phyloP scores from a whole-genome alignment of 2,797 vertebrate genomes.

The Paedocypris micromegethes region DNA sequence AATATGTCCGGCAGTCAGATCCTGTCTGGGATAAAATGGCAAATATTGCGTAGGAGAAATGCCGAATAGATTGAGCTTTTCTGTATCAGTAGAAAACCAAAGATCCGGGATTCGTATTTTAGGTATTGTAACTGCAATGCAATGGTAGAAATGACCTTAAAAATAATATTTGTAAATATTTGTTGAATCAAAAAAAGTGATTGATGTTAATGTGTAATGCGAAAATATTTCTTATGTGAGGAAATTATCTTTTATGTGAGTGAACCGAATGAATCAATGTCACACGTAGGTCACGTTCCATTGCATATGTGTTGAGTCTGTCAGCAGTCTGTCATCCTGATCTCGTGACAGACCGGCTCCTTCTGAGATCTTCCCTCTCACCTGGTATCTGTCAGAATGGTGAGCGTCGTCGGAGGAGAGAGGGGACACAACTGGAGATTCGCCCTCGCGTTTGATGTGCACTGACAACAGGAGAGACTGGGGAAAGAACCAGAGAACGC shows the following conservation, averaged over 20 bases:
- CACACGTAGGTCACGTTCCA: background rate
- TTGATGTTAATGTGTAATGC: too few relatives aligned
- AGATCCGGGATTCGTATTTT: too few relatives aligned
- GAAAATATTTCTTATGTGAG: too few relatives aligned
- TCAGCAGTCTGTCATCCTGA: slow-evolving; percentile 34
- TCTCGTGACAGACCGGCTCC: slow-evolving; percentile 33
- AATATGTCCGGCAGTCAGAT: slow-evolving; percentile 46
- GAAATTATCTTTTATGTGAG: too few relatives aligned
- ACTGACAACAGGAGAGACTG: slow-evolving; percentile 96
- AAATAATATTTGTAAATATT: too few relatives aligned
- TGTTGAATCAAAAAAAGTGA: too few relatives aligned
- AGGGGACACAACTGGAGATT: slow-evolving; percentile 93
- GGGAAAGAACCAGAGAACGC: slow-evolving; percentile 43
- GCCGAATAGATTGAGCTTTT: slow-evolving; percentile 27
- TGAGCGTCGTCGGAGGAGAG: slow-evolving; percentile 96
- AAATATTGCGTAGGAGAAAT: slow-evolving; percentile 29
- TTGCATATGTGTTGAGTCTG: slow-evolving; percentile 12
- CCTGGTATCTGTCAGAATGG: slow-evolving; percentile 99
- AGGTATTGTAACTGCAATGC: too few relatives aligned
- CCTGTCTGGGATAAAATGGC: slow-evolving; percentile 48
- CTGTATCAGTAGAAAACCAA: background rate
- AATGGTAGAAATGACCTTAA: too few relatives aligned
- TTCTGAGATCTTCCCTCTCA: slow-evolving; percentile 61
- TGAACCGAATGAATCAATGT: too few relatives aligned
- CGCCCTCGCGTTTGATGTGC: slow-evolving; percentile 98